Base-by-base conservation (phyloP, 2,888 invertebrate genomes). In the Myathropa florea region DNA sequence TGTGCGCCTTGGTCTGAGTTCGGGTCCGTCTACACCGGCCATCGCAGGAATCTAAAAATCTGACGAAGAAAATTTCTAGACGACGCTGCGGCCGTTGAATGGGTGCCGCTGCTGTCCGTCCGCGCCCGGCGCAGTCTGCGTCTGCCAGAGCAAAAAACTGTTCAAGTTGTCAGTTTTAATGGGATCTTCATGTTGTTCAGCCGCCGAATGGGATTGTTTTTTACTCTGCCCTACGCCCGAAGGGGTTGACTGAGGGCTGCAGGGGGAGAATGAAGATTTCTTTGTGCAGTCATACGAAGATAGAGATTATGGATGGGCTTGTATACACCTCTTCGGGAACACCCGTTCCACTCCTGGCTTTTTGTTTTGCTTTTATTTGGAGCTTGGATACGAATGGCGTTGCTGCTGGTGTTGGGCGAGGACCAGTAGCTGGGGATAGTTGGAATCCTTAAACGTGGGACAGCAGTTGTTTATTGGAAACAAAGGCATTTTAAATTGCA, bases 81-180 rank as follows among this genome's bases (percentile, higher is more conserved):
- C 39, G 30, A 21, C 39, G 61, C 53, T 46, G 46, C 14, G 28
- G 30, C 53, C 26, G 28, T 64, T 30, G 68, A 63, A 81, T 75
- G 75, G 63, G 46, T 68, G 67, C 75, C n/a, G n/a, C 18, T 7
- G 33, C 33, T 6, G 46, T 55, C 63, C 53, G 24, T 68, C 36
- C 53, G 21, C 33, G 12, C 23, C 28, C 26, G 28, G 64, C n/a
- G 33, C 33, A 33, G 12, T 30, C n/a, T n/a, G 46, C 36, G 30
- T 57, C 60, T 24, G 55, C 61, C 24, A 28, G 36, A 81, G 76
- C 55, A 68, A 76, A 70, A 78, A 85, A 81, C 53, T 68, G 81
- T 73, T 70, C 72, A 33, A 84, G 80, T 81, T 85, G 85, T 81
- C 77, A 81, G 85, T 81, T 85, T 85, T 85, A 85, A 85, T 85